Conservation (phyloP, 2,797 vertebrate species). For the Xerus rutilus region DNA sequence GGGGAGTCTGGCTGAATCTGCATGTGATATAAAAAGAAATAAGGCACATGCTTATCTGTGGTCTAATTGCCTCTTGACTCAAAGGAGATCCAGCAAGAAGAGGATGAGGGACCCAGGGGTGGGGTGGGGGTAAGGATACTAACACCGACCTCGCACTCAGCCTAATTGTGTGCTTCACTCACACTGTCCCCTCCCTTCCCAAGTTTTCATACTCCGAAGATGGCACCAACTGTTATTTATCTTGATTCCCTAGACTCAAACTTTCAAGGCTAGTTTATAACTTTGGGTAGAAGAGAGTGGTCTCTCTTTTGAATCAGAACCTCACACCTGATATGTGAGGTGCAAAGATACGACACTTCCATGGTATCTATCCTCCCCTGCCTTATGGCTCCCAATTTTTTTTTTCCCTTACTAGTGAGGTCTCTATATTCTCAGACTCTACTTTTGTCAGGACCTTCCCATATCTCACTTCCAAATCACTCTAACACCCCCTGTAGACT, state of each 20-base stretch:
- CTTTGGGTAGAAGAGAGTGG: not conserved
- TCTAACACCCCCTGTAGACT: not conserved
- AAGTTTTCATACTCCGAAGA: not conserved
- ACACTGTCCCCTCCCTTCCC: not conserved
- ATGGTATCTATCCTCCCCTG: not conserved
- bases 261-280: not conserved
- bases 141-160: not conserved
- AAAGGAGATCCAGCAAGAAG: not conserved
- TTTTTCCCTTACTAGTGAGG: not conserved
- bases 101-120: not conserved
- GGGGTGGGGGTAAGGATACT: not conserved
- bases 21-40: not conserved
- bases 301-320: constrained; percentile 16
- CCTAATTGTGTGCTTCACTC: not conserved
- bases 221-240: not conserved
- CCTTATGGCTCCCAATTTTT: not conserved
- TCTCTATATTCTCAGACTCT: not conserved
- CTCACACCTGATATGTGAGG: not conserved
- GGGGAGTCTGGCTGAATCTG: not conserved
- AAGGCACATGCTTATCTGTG: not conserved
- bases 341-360: not conserved
- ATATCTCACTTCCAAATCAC: not conserved
- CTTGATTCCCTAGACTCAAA: not conserved
- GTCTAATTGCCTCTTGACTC: not conserved
- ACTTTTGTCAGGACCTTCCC: not conserved